These are phyloP conservation scores for Erebia palarica DNA, from an alignment of 2,888 invertebrate species.

Conservation along the genomic window DNA sequence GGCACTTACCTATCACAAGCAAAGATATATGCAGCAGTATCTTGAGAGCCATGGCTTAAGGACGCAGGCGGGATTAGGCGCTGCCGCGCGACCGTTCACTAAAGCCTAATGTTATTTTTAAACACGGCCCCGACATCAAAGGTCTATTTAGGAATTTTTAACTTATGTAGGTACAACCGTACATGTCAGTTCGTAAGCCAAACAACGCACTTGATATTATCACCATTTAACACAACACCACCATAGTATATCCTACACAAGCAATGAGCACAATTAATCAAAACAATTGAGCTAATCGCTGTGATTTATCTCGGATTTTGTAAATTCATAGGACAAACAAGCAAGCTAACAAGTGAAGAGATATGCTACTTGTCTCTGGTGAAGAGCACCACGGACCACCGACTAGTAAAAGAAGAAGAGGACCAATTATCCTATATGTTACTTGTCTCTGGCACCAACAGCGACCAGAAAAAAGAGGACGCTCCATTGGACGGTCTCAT, in stretches of 20 bases:
- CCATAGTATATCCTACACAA: conserved; percentile 41
- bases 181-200: conserved; percentile 58
- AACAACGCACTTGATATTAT: conserved; percentile 69
- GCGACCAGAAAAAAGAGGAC: too few relatives aligned
- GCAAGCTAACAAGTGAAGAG: conserved; percentile 34
- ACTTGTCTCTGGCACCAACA: too few relatives aligned
- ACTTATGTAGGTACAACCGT: conserved; percentile 64
- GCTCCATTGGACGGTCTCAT: too few relatives aligned
- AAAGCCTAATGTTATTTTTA: conserved; percentile 78
- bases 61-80: conserved; percentile 58
- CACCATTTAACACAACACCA: conserved; percentile 45
- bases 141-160: conserved; percentile 75
- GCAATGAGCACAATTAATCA: conserved; percentile 37
- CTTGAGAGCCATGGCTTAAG: conserved; percentile 56
- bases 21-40: conserved; percentile 51
- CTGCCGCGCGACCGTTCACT: conserved; percentile 60
- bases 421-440: too few relatives aligned
- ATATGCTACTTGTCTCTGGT: too few relatives aligned
- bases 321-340: conserved; percentile 40
- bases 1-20: conserved; percentile 61
- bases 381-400: too few relatives aligned
- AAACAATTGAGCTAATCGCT: conserved; percentile 41
- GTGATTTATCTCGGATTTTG: conserved; percentile 46
- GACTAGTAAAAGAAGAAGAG: too few relatives aligned
- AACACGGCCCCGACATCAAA: conserved; percentile 77